Evolutionary conservation across 2,113 vertebrate genomes (phyloP).

Genomic region (Otis tarda): DNA sequence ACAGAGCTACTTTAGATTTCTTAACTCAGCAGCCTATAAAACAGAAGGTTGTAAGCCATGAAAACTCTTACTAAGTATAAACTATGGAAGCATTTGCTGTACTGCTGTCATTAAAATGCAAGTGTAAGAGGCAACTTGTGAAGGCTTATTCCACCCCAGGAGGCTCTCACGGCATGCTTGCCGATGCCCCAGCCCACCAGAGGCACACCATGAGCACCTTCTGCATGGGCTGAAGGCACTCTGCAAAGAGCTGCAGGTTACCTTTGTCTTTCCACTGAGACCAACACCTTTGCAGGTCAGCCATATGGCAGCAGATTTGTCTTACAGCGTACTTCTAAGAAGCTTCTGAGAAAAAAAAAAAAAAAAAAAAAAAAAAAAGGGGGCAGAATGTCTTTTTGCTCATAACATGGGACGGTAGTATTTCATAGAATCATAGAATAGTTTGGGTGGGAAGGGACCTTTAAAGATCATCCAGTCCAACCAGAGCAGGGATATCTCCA

Average conservation of each 20-base stretch:
- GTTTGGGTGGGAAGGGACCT: too few relatives aligned
- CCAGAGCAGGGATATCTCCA: too few relatives aligned
- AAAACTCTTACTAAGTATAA: constrained; percentile 3
- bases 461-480: too few relatives aligned
- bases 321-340: background rate
- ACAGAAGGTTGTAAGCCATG: background rate
- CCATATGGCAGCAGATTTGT: background rate
- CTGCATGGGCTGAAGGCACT: background rate
- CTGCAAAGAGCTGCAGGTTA: background rate
- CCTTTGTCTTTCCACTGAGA: background rate
- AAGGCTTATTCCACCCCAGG: background rate
- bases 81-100: background rate
- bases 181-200: background rate
- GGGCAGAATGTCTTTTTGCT: background rate
- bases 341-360: background rate
- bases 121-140: background rate
- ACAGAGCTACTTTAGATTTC: background rate
- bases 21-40: constrained; percentile 32
- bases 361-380: background rate
- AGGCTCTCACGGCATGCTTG: background rate
- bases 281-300: accelerated
- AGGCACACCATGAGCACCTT: background rate
- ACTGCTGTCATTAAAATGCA: background rate
- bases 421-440: background rate
- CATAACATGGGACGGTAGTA: background rate